Evolutionary conservation across 2,888 invertebrate species (phyloP).

Genomic region (Drosophila birchii): DNA sequence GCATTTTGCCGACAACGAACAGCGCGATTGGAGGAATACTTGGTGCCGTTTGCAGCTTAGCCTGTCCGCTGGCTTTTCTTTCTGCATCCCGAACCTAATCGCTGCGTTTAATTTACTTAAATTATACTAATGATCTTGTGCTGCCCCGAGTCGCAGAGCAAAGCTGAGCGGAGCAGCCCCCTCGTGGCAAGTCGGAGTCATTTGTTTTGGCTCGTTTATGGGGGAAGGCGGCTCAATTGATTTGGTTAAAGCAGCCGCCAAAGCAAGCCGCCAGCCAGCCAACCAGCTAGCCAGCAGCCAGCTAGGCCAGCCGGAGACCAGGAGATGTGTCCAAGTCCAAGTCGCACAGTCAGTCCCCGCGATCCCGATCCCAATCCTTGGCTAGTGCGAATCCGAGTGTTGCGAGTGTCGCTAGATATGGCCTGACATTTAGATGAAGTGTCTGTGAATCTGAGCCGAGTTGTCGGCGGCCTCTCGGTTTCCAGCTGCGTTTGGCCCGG

Average conservation of each 20-base stretch:
- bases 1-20: slow-evolving; percentile 62
- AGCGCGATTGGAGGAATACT: slow-evolving; percentile 33
- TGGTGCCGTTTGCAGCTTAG: slow-evolving; percentile 46
- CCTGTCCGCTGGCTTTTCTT: slow-evolving; percentile 39
- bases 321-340: slow-evolving; percentile 52
- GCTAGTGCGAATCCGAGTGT: slow-evolving; percentile 50
- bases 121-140: slow-evolving; percentile 82
- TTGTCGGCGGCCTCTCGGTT: slow-evolving; percentile 43
- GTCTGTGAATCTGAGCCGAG: slow-evolving; percentile 78
- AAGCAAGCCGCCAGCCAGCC: slow-evolving; percentile 62
- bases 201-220: slow-evolving; percentile 76
- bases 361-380: not conserved
- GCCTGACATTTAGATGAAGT: slow-evolving; percentile 84
- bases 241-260: slow-evolving; percentile 79
- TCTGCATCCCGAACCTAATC: slow-evolving; percentile 79
- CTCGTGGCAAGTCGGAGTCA: slow-evolving; percentile 58
- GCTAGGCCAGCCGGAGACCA: slow-evolving; percentile 4
- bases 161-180: slow-evolving; percentile 14
- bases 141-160: slow-evolving; percentile 47
- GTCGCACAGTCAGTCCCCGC: slow-evolving; percentile 7
- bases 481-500: slow-evolving; percentile 65
- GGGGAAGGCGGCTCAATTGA: slow-evolving; percentile 78
- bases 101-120: slow-evolving; percentile 83
- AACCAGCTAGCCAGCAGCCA: too few species aligned
- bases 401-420: slow-evolving; percentile 81